Percentiles rank a stretch among this genome's conserved stretches.
phyloP scores from a whole-genome alignment of 2,113 vertebrate genomes.

The Lagenorhynchus albirostris region DNA sequence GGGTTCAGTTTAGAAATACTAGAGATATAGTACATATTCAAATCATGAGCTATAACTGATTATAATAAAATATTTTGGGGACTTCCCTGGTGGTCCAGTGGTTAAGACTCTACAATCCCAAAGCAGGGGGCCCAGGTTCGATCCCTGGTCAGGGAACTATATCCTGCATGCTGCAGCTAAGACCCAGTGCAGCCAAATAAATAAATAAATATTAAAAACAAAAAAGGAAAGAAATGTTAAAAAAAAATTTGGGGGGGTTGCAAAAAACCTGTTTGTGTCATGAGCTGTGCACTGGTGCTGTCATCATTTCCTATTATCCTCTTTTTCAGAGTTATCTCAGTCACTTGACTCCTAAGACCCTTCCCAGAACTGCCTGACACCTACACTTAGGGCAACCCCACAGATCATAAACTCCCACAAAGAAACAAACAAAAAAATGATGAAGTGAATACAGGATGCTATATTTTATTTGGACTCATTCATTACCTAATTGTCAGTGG shows the following conservation, averaged over 20 bases:
- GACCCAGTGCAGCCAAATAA: too few species aligned
- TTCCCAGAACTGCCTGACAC: background rate
- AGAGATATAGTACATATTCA: background rate
- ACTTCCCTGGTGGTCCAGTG: too few species aligned
- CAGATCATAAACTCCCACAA: background rate
- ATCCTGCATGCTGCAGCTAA: too few species aligned
- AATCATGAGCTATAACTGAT: background rate
- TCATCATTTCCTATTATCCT: background rate
- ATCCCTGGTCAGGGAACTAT: too few species aligned
- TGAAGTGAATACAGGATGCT: background rate
- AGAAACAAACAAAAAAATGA: background rate
- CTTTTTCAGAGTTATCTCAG: background rate
- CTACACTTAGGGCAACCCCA: background rate
- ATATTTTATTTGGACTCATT: background rate
- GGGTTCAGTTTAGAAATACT: background rate
- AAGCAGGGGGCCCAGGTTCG: too few species aligned
- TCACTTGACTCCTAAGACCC: background rate
- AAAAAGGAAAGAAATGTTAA: too few species aligned
- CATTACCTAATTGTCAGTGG: background rate
- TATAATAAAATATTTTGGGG: background rate
- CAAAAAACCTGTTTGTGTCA: background rate
- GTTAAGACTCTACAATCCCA: too few species aligned
- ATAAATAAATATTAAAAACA: too few species aligned
- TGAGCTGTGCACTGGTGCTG: background rate
- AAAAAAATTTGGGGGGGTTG: background rate